A percentile compares a stretch with the other conserved stretches of the same genome.
These are phyloP conservation scores for Andricus curvator DNA, from an alignment of 2,888 invertebrate genomes.

Conservation along the genomic window DNA sequence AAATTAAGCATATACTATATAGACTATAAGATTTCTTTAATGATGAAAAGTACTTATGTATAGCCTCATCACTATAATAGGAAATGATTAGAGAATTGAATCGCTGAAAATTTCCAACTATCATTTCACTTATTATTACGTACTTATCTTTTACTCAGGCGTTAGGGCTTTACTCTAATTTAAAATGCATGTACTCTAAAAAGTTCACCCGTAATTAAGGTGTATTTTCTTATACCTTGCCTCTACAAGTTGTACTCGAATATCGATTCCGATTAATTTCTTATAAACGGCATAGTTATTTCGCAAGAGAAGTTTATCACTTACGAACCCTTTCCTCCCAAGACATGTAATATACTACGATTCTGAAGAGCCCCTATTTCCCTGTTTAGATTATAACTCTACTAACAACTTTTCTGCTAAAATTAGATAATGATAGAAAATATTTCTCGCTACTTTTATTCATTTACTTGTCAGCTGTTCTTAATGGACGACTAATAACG, in stretches of 20 bases:
- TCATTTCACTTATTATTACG: conserved; percentile 10
- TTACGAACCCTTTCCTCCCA: background rate
- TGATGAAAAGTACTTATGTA: background rate
- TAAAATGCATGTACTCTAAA: background rate
- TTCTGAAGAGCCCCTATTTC: too few relatives aligned
- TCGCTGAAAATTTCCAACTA: conserved; percentile 7
- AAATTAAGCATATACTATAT: background rate
- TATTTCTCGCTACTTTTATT: background rate
- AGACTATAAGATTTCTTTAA: background rate
- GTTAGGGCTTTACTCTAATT: conserved; percentile 23
- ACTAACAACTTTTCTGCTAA: too few relatives aligned
- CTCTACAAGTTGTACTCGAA: background rate
- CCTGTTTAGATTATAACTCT: too few relatives aligned
- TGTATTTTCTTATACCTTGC: background rate
- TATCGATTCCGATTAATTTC: conserved; percentile 11
- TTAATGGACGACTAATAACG: background rate
- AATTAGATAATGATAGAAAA: too few relatives aligned
- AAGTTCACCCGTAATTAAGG: background rate
- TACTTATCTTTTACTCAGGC: conserved; percentile 4
- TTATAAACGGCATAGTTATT: background rate
- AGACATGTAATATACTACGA: background rate
- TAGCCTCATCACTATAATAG: background rate
- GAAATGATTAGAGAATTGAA: conserved; percentile 13
- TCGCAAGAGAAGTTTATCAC: background rate
- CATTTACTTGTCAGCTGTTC: background rate